Conservation (phyloP, 2,797 vertebrate genomes). For the Channa striata region DNA sequence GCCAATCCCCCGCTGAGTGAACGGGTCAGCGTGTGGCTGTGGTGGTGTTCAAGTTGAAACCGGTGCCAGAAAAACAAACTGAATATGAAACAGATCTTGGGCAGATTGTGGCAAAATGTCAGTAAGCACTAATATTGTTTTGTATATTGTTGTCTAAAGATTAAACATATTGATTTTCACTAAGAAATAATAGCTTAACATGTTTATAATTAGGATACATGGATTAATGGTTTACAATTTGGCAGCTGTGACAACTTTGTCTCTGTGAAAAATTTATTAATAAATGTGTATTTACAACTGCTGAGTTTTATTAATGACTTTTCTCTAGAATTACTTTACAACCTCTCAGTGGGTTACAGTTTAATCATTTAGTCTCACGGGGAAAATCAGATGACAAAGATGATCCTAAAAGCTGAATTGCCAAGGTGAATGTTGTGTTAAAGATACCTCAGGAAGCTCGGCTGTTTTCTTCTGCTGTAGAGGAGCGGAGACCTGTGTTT, state of each 20-base stretch:
- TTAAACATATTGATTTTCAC: conserved; percentile 49
- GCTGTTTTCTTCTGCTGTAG: conserved; percentile 67
- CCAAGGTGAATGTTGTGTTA: conserved; percentile 23
- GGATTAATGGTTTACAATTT: conserved; percentile 58
- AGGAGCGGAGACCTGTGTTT: conserved; percentile 67
- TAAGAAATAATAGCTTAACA: conserved; percentile 20
- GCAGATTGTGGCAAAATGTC: conserved; percentile 19
- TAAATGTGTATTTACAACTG: conserved; percentile 69
- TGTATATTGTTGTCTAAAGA: conserved; percentile 42
- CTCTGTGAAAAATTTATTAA: conserved; percentile 64
- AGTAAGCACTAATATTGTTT: conserved; percentile 13
- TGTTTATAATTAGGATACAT: conserved; percentile 35
- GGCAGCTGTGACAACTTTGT: conserved; percentile 79
- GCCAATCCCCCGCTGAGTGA: conserved; percentile 54
- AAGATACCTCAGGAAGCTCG: conserved; percentile 53
- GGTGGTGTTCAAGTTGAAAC: conserved; percentile 16
- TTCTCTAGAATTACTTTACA: neutral
- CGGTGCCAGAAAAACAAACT: neutral
- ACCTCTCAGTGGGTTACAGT: neutral
- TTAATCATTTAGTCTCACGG: neutral
- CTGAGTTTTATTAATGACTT: accelerated
- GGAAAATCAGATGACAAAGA: neutral
- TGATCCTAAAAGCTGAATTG: conserved; percentile 19
- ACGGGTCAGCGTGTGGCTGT: conserved; percentile 27
- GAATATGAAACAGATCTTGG: neutral